phyloP scores from a whole-genome alignment of 1,140 invertebrate species.

The Papilio aristodemus region DNA sequence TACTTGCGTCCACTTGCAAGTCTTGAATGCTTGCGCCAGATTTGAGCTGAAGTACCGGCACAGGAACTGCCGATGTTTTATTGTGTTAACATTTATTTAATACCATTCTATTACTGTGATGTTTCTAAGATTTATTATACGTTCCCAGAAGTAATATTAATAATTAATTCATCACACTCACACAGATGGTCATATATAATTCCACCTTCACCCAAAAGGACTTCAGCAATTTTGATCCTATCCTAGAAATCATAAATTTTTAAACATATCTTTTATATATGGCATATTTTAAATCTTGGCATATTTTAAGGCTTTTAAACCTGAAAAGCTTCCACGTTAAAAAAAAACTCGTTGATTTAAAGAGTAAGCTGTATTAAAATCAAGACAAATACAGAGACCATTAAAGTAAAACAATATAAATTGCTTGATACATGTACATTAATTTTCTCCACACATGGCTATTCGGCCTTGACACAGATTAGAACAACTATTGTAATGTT shows the following conservation, averaged over 20 bases:
- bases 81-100: constrained; percentile 42
- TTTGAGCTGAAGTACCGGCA: constrained; percentile 43
- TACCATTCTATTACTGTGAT: constrained; percentile 29
- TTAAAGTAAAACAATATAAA: background rate
- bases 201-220: too few relatives aligned
- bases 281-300: too few relatives aligned
- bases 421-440: background rate
- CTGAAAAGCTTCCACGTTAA: too few relatives aligned
- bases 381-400: background rate
- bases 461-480: constrained; percentile 34
- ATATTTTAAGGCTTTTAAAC: too few relatives aligned
- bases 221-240: too few relatives aligned
- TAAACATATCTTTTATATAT: too few relatives aligned
- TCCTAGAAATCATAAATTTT: too few relatives aligned
- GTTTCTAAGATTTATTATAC: constrained; percentile 6
- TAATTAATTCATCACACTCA: too few relatives aligned
- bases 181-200: too few relatives aligned
- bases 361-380: too few relatives aligned
- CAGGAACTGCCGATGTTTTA: constrained; percentile 43
- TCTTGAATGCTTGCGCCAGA: constrained; percentile 54
- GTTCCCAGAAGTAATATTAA: background rate
- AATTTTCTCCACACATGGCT: constrained; percentile 1
- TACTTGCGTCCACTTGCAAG: constrained; percentile 53
- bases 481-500: constrained; percentile 58
- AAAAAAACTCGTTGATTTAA: too few relatives aligned